Conservation (phyloP, 2,888 invertebrate genomes). For the Drosophila subsilvestris region DNA sequence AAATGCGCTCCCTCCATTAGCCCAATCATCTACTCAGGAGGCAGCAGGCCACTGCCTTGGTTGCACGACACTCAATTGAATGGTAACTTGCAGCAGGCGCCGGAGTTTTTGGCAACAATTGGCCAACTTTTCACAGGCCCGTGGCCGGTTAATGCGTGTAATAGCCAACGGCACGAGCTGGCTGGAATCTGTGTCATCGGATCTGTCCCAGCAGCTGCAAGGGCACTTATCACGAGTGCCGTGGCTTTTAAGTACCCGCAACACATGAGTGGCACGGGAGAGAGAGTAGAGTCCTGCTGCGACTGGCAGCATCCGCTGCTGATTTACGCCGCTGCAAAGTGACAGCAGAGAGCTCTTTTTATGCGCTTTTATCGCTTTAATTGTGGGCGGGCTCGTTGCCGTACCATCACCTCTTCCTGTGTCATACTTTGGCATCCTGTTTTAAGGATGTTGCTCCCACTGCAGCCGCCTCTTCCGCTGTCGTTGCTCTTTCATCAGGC, state of each 20-base stretch:
- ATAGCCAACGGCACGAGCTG: constrained; percentile 30
- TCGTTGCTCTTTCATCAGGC: constrained; percentile 30
- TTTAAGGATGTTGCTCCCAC: constrained; percentile 42
- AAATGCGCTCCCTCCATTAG: not conserved
- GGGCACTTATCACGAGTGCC: constrained; percentile 65
- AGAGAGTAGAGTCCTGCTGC: constrained; percentile 14
- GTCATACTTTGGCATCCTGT: constrained; percentile 74
- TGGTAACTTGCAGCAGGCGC: constrained; percentile 12
- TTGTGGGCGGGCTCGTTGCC: constrained; percentile 53
- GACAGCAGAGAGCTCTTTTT: constrained; percentile 55
- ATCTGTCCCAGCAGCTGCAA: constrained; percentile 39
- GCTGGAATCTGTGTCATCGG: constrained; percentile 65
- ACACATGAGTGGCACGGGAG: constrained; percentile 3
- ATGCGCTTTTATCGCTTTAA: constrained; percentile 73
- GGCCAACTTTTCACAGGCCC: constrained; percentile 35
- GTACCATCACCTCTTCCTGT: constrained; percentile 59
- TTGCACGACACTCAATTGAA: constrained; percentile 47
- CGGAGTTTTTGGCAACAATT: constrained; percentile 37
- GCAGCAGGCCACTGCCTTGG: not conserved
- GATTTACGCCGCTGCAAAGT: constrained; percentile 70
- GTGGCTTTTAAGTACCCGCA: constrained; percentile 59
- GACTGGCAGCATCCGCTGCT: constrained; percentile 49
- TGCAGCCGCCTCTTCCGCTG: not conserved
- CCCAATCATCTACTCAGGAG: not conserved
- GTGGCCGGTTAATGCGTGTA: constrained; percentile 23